A percentile compares a stretch with the other conserved stretches of the same genome.
Conservation (phyloP, 2,113 vertebrate genomes). For the Tupaia chinensis region DNA sequence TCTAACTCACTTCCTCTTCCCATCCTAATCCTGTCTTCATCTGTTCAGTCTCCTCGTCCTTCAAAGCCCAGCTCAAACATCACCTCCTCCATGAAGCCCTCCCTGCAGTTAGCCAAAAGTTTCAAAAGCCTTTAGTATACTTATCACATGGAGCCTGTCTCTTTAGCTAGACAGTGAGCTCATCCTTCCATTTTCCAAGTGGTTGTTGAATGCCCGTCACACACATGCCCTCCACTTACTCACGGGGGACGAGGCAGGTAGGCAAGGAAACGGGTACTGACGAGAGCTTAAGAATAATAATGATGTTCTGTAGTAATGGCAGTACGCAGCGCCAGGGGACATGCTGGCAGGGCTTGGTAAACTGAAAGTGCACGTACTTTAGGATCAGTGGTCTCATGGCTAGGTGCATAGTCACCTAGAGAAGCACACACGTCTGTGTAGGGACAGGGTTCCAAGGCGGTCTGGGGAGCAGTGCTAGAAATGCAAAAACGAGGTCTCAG, state of each 20-base stretch:
- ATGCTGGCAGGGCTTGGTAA: neutral
- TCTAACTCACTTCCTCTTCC: neutral
- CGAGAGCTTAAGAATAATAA: neutral
- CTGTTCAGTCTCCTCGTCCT: neutral
- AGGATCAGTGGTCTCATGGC: neutral
- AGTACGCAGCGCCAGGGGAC: neutral
- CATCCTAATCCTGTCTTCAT: neutral
- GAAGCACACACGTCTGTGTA: neutral
- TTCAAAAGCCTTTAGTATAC: neutral
- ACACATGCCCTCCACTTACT: neutral
- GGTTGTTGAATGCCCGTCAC: neutral
- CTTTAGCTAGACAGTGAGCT: conserved; percentile 51
- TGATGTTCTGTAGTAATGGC: neutral
- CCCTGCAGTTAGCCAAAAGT: neutral
- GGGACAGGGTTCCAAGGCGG: neutral
- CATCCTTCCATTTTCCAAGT: neutral
- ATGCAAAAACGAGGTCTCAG: neutral
- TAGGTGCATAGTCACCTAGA: neutral
- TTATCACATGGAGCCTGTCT: neutral
- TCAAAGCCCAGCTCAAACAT: neutral
- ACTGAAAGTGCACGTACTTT: neutral
- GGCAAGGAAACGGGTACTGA: neutral
- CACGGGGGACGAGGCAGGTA: neutral
- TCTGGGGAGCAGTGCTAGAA: neutral
- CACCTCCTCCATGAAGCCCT: conserved; percentile 47